These are phyloP conservation scores for Amazona guildingii DNA, from an alignment of 2,113 vertebrate genomes.

Conservation along the genomic window DNA sequence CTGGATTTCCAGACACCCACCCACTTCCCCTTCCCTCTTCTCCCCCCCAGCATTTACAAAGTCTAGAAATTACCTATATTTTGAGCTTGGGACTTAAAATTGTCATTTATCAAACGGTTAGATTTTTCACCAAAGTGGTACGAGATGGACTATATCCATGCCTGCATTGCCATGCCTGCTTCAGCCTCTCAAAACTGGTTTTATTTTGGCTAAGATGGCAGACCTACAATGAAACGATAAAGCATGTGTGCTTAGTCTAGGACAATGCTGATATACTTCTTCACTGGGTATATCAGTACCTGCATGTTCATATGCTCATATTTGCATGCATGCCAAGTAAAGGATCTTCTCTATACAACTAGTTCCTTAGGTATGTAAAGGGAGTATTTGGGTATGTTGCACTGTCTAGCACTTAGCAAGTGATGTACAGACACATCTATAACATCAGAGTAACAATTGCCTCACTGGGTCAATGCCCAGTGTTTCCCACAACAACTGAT, in stretches of 20 bases:
- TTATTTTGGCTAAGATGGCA: not conserved
- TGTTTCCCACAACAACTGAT: not conserved
- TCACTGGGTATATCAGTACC: not conserved
- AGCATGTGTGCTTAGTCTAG: not conserved
- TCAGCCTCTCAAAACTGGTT: not conserved
- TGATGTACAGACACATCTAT: not conserved
- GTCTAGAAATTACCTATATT: not conserved
- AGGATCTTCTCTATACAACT: not conserved
- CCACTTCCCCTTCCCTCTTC: not conserved
- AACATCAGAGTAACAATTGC: not conserved
- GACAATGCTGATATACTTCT: not conserved
- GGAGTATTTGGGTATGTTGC: not conserved
- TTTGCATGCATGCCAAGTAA: not conserved
- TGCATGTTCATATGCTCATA: not conserved
- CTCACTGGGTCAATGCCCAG: not conserved
- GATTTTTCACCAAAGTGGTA: not conserved
- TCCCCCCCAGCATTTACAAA: not conserved
- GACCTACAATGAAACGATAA: fast-evolving
- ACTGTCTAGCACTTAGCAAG: not conserved
- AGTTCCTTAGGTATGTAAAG: not conserved
- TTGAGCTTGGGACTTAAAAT: not conserved
- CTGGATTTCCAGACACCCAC: not conserved
- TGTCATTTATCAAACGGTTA: fast-evolving
- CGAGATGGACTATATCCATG: not conserved
- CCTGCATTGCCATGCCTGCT: not conserved